phyloP scores from a whole-genome alignment of 1,140 invertebrate genomes.

The Drosophila burlai region DNA sequence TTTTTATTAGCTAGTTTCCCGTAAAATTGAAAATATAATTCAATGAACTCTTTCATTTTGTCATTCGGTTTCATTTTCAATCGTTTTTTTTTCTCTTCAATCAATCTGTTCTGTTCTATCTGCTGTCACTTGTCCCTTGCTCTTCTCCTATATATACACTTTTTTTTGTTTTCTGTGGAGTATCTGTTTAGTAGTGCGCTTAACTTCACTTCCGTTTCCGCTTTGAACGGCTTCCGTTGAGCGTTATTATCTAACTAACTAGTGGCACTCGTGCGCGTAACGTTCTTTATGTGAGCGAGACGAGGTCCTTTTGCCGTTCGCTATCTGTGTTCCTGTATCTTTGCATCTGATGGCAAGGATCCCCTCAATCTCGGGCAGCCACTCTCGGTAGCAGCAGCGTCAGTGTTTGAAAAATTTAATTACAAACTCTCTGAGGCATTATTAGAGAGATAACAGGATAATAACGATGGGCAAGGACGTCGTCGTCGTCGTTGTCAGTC shows the following conservation, averaged over 20 bases:
- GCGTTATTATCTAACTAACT: slow-evolving; percentile 83
- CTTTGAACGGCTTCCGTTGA: slow-evolving; percentile 78
- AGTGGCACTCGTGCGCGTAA: slow-evolving; percentile 82
- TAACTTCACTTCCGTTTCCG: slow-evolving; percentile 83
- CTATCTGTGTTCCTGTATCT: slow-evolving; percentile 44
- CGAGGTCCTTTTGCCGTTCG: slow-evolving; percentile 4
- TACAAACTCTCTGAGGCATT: slow-evolving; percentile 83
- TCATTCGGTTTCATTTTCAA: slow-evolving; percentile 35
- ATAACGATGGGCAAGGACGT: slow-evolving; percentile 81
- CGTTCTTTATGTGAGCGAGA: slow-evolving; percentile 65
- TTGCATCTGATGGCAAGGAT: slow-evolving; percentile 31
- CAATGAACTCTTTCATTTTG: slow-evolving; percentile 10
- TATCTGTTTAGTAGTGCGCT: slow-evolving; percentile 83
- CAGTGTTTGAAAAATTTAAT: slow-evolving; percentile 82
- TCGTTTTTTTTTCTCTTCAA: slow-evolving; percentile 41
- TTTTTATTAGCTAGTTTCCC: neutral
- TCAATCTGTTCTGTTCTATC: slow-evolving; percentile 29
- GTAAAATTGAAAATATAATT: slow-evolving; percentile 11
- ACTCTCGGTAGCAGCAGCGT: slow-evolving; percentile 17
- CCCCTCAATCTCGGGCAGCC: slow-evolving; percentile 26
- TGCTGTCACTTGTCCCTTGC: neutral
- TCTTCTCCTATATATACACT: no score
- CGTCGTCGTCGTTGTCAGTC: slow-evolving; percentile 25
- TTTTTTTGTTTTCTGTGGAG: slow-evolving; percentile 35
- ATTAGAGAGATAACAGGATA: slow-evolving; percentile 84